Base-by-base conservation (phyloP, 2,797 vertebrate genomes). In the Chiroxiphia lanceolata region DNA sequence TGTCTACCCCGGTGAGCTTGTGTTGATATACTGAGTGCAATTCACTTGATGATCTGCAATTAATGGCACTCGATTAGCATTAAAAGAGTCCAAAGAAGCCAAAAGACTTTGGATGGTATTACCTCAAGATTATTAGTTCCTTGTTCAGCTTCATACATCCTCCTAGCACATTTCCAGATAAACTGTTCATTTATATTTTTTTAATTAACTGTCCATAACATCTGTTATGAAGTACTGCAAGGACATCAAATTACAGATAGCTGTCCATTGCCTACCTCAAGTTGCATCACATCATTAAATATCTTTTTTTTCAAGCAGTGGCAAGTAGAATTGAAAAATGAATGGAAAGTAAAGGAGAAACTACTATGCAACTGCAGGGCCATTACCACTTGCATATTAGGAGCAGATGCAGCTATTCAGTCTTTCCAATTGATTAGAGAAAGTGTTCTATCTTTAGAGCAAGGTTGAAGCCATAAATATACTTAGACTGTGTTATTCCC, bases 11-110 rank as follows among this genome's bases (percentile, higher is more conserved):
- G 26, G 26, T 36, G 60, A 83, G 57, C 27, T 60, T 29, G 8
- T 48, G 19, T 8, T 3, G 1, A 18, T 7, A 16, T 4, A 31
- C 4, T 1, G 1, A 51, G 27, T 11, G 13, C 69, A 65, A 19
- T 27, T 44, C 42, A 27, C 45, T 18, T 40, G 21, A 33, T 38
- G 38, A 33, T 45, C 33, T 75, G 65, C 36, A 83, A 26, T 31
- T 74, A 33, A 22, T 22, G 31, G 29, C 29, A 38, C 18, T 51
- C 10, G 8, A 1, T 9, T 9, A 64, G 23, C 54, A 53, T 11
- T 78, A 20, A 38, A 45, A 45, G 9, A 82, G 56, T 20, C 14
- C 54, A 82, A 34, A 83, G 17, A 57, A 34, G 12, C 25, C 25
- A 42, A 33, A 60, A 81, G 18, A 57, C 10, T 51, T 60, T 11